A percentile compares a stretch with the other conserved stretches of the same genome.
phyloP scores from a whole-genome alignment of 2,797 vertebrate genomes.

The Mormyrops attenuatus region DNA sequence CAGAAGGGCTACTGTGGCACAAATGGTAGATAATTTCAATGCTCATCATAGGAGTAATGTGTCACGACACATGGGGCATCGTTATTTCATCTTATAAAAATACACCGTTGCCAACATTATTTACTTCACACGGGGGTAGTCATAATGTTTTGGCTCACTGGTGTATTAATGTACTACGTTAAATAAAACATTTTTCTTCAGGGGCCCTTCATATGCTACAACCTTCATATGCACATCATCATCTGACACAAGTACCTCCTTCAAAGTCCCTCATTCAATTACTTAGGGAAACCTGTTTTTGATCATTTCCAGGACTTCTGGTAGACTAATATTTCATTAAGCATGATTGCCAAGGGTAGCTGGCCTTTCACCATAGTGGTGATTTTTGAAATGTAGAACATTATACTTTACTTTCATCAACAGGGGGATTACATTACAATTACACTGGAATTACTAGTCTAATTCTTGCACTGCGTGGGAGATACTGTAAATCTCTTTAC shows the following conservation, averaged over 20 bases:
- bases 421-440: conserved; percentile 31
- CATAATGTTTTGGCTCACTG: not conserved
- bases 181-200: not conserved
- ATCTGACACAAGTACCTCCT: not conserved
- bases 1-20: not conserved
- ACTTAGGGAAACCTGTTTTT: not conserved
- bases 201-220: not conserved
- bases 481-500: not conserved
- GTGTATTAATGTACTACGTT: not conserved
- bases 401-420: not conserved
- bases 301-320: not conserved
- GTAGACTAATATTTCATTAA: not conserved
- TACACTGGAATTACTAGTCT: not conserved
- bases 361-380: conserved; percentile 12
- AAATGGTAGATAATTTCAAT: not conserved
- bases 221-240: not conserved
- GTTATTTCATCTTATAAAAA: not conserved
- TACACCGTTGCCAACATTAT: not conserved
- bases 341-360: not conserved
- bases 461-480: not conserved
- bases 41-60: not conserved
- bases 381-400: not conserved
- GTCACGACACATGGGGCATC: not conserved
- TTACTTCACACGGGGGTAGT: not conserved
- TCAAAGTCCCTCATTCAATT: not conserved